phyloP scores from a whole-genome alignment of 2,888 invertebrate genomes.

The Lagria hirta region DNA sequence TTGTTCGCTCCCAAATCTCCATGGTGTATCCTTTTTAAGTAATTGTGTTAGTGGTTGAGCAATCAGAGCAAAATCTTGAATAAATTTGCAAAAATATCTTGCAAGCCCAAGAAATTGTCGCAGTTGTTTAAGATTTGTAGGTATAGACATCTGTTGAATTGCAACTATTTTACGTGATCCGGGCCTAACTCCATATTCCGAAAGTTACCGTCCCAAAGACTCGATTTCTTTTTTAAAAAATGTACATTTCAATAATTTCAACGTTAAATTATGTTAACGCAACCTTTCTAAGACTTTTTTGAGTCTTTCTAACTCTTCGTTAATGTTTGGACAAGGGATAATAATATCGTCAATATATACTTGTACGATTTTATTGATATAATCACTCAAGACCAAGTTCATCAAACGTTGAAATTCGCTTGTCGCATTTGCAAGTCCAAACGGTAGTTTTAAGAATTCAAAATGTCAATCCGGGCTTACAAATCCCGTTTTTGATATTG shows the following conservation, averaged over 20 bases:
- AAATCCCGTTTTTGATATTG: slow-evolving; percentile 39
- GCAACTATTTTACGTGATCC: slow-evolving; percentile 21
- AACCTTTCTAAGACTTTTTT: slow-evolving; percentile 1
- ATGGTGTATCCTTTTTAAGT: not conserved
- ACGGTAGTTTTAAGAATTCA: slow-evolving; percentile 33
- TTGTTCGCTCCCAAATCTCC: slow-evolving; percentile 13
- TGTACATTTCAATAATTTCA: slow-evolving; percentile 26
- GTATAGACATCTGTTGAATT: too few relatives aligned
- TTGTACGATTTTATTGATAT: slow-evolving; percentile 4
- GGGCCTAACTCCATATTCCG: slow-evolving; percentile 22
- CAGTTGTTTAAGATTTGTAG: slow-evolving; percentile 21
- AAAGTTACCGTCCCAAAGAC: slow-evolving; percentile 14
- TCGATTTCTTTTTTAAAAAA: slow-evolving; percentile 23
- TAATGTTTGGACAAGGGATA: slow-evolving; percentile 4
- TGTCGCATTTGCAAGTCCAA: slow-evolving; percentile 42
- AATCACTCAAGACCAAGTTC: slow-evolving; percentile 9
- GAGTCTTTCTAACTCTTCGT: slow-evolving; percentile 9
- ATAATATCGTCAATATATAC: slow-evolving; percentile 11
- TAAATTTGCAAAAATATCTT: slow-evolving; percentile 1
- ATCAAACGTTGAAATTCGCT: slow-evolving; percentile 41
- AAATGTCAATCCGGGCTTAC: slow-evolving; percentile 39
- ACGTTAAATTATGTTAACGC: slow-evolving; percentile 6
- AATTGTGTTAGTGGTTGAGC: not conserved
- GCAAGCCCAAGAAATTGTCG: slow-evolving; percentile 11
- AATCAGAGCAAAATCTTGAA: not conserved